Evolutionary conservation across 92 coral and sea anemone genomes (phyloP).

Genomic region (Epizoanthus rinbou): DNA sequence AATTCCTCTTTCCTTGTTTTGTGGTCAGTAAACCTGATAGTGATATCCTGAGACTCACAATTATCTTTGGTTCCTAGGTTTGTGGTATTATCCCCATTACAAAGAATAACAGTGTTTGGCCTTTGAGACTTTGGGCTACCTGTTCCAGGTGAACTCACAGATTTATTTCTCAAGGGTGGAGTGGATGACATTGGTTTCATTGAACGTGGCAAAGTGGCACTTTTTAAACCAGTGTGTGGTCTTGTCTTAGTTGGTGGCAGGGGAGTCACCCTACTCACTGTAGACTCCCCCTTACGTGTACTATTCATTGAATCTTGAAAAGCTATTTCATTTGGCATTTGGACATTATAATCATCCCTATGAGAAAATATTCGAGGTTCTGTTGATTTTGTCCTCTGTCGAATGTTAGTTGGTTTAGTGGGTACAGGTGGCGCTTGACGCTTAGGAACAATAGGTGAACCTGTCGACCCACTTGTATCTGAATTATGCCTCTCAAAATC

Average conservation of each 20-base stretch:
- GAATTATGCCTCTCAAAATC: slow-evolving; percentile 11
- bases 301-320: background rate
- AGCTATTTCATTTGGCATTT: background rate
- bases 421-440: slow-evolving; percentile 54
- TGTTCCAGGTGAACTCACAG: background rate
- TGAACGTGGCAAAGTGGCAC: slow-evolving; percentile 30
- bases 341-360: background rate
- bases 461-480: slow-evolving; percentile 40
- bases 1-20: background rate
- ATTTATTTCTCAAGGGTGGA: background rate
- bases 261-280: background rate
- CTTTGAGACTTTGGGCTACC: background rate
- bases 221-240: slow-evolving; percentile 5
- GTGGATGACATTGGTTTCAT: slow-evolving; percentile 25
- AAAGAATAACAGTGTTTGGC: background rate
- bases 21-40: background rate
- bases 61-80: background rate
- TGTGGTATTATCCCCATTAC: background rate
- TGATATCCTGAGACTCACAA: slow-evolving; percentile 5
- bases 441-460: slow-evolving; percentile 58
- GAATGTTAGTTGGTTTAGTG: background rate
- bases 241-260: background rate
- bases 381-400: slow-evolving; percentile 14
- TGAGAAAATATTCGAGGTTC: background rate
- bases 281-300: background rate